Conservation (phyloP, 2,797 vertebrate species). For the Phyllotis vaccarum region DNA sequence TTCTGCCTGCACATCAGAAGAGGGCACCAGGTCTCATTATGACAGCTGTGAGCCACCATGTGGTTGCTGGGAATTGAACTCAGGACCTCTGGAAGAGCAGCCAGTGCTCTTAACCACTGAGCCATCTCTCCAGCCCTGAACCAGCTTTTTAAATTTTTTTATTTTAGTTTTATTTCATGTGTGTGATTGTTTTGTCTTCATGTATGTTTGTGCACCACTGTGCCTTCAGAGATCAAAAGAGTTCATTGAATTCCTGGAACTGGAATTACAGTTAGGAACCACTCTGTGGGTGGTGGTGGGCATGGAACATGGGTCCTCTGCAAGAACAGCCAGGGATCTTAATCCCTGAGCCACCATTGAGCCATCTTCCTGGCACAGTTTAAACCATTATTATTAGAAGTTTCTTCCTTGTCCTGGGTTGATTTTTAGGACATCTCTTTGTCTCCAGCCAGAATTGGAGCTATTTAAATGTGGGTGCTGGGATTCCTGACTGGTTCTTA, state of each 20-base stretch:
- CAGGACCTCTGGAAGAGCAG: too few species aligned
- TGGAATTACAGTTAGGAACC: not conserved
- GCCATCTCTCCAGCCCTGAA: too few species aligned
- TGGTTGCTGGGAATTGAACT: not conserved
- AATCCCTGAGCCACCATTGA: not conserved
- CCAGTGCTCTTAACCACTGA: not conserved
- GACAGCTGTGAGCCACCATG: too few species aligned
- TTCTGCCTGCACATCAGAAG: too few species aligned
- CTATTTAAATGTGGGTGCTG: too few species aligned
- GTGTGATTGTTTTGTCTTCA: not conserved
- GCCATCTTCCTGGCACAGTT: not conserved
- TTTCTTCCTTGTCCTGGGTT: not conserved
- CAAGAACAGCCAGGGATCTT: not conserved
- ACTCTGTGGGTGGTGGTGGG: not conserved
- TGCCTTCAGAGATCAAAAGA: not conserved
- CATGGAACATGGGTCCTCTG: not conserved
- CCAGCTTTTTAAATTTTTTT: not conserved
- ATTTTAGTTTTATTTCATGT: not conserved
- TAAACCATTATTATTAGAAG: not conserved
- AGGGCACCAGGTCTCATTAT: too few species aligned
- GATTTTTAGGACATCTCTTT: slow-evolving; percentile 31
- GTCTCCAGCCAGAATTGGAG: slow-evolving; percentile 59
- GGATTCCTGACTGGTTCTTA: too few species aligned
- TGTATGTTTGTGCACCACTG: not conserved
- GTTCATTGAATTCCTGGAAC: not conserved